Conservation (phyloP, 2,113 vertebrate species). For the Pandion haliaetus region DNA sequence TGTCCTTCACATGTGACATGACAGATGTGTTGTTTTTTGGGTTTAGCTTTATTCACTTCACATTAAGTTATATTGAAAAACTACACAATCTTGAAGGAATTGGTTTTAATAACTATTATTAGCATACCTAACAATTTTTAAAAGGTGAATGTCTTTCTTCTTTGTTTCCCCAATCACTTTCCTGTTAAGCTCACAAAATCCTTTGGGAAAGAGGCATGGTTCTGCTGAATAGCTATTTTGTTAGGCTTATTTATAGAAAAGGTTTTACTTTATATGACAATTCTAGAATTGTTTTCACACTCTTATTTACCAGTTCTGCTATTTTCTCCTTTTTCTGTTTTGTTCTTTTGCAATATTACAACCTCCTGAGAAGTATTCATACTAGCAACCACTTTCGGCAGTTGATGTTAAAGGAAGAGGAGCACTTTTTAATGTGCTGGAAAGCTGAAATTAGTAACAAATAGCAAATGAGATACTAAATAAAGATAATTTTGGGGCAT, state of each 20-base stretch:
- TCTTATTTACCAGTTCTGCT: not conserved
- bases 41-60: not conserved
- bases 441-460: not conserved
- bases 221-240: not conserved
- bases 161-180: not conserved
- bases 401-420: not conserved
- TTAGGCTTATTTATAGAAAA: not conserved
- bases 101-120: not conserved
- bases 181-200: not conserved
- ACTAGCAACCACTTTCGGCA: not conserved
- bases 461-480: not conserved
- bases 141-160: not conserved
- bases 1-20: not conserved
- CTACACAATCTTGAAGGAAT: not conserved
- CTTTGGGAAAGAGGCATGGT: not conserved
- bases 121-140: not conserved
- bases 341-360: not conserved
- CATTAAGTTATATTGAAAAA: not conserved
- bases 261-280: not conserved
- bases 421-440: not conserved
- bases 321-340: not conserved
- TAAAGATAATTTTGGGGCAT: not conserved
- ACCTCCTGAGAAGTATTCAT: not conserved
- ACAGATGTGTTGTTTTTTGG: not conserved
- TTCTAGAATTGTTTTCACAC: not conserved